Evolutionary conservation across 2,888 invertebrate species (phyloP).

Genomic region (Helobdella robusta): DNA sequence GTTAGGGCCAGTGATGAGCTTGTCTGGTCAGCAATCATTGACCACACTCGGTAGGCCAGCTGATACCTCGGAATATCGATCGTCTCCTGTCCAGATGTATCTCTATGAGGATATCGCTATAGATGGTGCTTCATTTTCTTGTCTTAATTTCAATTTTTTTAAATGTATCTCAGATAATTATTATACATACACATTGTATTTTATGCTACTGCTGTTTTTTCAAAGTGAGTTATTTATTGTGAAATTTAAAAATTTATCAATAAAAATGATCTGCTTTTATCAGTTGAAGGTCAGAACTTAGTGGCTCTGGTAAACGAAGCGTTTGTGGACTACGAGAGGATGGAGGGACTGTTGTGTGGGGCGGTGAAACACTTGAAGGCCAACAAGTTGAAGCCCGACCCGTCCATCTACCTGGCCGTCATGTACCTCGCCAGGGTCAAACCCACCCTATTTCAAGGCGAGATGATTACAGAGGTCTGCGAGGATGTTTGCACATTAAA

Average conservation of each 20-base stretch:
- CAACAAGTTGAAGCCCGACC: slow-evolving; percentile 73
- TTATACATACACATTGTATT: not conserved
- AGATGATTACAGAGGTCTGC: slow-evolving; percentile 51
- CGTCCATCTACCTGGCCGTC: slow-evolving; percentile 66
- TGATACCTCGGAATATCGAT: slow-evolving; percentile 34
- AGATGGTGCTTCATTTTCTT: no score
- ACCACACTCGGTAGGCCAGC: slow-evolving; percentile 40
- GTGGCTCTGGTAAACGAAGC: slow-evolving; percentile 67
- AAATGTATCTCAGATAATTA: slow-evolving; percentile 1
- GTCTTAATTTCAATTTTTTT: slow-evolving; percentile 3
- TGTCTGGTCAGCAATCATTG: slow-evolving; percentile 41
- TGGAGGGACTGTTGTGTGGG: slow-evolving; percentile 73
- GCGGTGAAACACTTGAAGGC: slow-evolving; percentile 70
- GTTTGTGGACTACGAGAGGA: slow-evolving; percentile 64
- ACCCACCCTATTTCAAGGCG: slow-evolving; percentile 56
- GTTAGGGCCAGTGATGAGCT: no score
- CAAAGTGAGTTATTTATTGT: not conserved
- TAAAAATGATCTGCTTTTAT: not conserved
- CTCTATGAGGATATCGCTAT: slow-evolving; percentile 56
- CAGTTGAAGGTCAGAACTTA: slow-evolving; percentile 67
- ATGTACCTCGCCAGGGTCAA: slow-evolving; percentile 71
- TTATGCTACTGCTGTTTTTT: not conserved
- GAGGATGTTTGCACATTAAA: no score
- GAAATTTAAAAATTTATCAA: not conserved
- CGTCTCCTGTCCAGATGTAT: slow-evolving; percentile 39